Percentiles rank a stretch among this genome's conserved stretches.
Evolutionary conservation across 23 tunicate genomes (phyloP).

Genomic region (Phallusia fumigata): DNA sequence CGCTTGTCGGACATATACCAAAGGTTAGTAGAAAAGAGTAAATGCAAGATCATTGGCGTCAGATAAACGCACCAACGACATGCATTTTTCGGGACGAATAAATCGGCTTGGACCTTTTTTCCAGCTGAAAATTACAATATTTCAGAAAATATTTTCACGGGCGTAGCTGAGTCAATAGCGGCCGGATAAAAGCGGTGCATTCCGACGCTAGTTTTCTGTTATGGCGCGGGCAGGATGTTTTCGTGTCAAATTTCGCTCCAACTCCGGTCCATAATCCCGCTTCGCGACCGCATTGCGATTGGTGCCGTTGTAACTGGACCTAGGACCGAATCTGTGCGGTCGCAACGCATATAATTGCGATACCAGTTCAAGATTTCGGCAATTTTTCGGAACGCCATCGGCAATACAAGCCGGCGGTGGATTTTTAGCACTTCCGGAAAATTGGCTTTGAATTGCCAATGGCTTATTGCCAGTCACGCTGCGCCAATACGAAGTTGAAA

Average conservation of each 20-base stretch:
- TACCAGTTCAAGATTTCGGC: no score
- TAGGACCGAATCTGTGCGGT: neutral
- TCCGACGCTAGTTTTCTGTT: neutral
- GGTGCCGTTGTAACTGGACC: neutral
- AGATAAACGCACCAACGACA: no score
- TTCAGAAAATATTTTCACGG: neutral
- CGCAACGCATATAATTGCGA: neutral
- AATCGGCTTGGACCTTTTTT: no score
- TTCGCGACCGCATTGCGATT: neutral
- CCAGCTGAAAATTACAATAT: neutral
- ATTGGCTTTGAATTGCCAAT: no score
- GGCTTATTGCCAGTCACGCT: no score
- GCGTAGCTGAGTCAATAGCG: neutral
- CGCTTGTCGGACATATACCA: constrained; percentile 67
- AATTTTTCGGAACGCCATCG: no score
- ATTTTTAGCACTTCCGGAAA: no score
- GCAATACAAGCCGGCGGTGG: no score
- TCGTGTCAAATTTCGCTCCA: neutral
- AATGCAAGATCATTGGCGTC: neutral
- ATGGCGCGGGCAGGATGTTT: neutral
- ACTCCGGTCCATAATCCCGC: neutral
- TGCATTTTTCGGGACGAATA: no score
- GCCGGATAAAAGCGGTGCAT: no score
- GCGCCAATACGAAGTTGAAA: no score
- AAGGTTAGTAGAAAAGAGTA: constrained; percentile 31